These are phyloP conservation scores for Ecdyonurus torrentis DNA, from an alignment of 2,888 invertebrate genomes.

Conservation along the genomic window DNA sequence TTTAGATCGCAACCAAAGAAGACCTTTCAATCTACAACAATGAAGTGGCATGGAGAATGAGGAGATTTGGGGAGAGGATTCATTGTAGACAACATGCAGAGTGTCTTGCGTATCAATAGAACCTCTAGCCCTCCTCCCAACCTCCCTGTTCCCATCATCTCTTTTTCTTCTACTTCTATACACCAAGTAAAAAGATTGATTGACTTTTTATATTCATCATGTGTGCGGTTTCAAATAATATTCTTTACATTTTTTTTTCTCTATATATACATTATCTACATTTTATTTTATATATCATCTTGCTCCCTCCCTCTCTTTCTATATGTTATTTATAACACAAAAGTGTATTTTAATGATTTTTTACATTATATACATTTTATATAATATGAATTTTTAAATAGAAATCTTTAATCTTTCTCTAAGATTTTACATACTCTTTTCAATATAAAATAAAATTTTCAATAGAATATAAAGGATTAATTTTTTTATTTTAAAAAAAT, in stretches of 20 bases:
- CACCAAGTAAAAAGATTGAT: constrained; percentile 1
- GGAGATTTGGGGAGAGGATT: not conserved
- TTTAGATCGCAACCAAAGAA: not conserved
- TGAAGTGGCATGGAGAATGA: not conserved
- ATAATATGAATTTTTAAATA: too few species aligned
- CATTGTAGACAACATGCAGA: not conserved
- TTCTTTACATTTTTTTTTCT: not conserved
- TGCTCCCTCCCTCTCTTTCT: too few species aligned
- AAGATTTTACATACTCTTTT: too few species aligned
- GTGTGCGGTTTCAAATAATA: not conserved
- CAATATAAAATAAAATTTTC: too few species aligned
- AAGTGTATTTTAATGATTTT: too few species aligned
- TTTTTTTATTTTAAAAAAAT: too few species aligned
- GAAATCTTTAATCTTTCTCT: too few species aligned
- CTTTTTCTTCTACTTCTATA: not conserved
- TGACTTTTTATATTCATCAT: constrained; percentile 1
- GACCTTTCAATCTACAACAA: not conserved
- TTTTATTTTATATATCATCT: too few species aligned
- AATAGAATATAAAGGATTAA: too few species aligned
- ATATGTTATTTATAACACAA: too few species aligned
- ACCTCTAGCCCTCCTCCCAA: not conserved
- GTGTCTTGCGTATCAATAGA: not conserved
- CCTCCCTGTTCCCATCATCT: not conserved
- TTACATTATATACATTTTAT: too few species aligned
- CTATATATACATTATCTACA: too few species aligned